Conservation (phyloP, 2,797 vertebrate species). For the Apogon talboti region DNA sequence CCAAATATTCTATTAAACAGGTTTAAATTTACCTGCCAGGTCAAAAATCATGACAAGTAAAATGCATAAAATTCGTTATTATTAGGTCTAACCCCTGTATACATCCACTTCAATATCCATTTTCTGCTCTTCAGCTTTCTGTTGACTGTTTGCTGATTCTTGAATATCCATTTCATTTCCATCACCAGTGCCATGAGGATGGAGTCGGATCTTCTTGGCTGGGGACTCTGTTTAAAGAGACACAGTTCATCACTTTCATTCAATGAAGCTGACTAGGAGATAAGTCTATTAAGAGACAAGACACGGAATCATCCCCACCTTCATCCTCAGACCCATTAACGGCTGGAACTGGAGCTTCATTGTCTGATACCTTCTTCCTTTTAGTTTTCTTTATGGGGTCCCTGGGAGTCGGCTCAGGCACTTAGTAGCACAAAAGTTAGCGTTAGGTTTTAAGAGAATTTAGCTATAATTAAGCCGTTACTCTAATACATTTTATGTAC, state of each 20-base stretch:
- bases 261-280: neutral
- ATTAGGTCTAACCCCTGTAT: constrained; percentile 19
- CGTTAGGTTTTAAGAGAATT: neutral
- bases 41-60: too few relatives aligned
- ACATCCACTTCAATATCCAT: constrained; percentile 41
- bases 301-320: constrained; percentile 24
- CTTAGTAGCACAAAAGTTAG: neutral
- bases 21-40: too few relatives aligned
- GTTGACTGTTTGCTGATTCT: constrained; percentile 43
- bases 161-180: constrained; percentile 61
- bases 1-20: neutral
- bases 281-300: neutral
- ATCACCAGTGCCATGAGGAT: constrained; percentile 25
- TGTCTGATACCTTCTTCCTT: neutral
- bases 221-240: constrained; percentile 51
- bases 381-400: constrained; percentile 66
- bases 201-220: constrained; percentile 58
- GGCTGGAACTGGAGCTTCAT: constrained; percentile 1
- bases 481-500: neutral
- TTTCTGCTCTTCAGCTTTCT: constrained; percentile 53
- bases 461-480: neutral
- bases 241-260: neutral
- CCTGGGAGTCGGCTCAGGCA: constrained; percentile 56
- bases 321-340: constrained; percentile 65
- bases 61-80: neutral